Evolutionary conservation across 2,888 invertebrate species (phyloP), one percentile per base, ranked within the genome.

Genomic region (Philhelius pedissequus): DNA sequence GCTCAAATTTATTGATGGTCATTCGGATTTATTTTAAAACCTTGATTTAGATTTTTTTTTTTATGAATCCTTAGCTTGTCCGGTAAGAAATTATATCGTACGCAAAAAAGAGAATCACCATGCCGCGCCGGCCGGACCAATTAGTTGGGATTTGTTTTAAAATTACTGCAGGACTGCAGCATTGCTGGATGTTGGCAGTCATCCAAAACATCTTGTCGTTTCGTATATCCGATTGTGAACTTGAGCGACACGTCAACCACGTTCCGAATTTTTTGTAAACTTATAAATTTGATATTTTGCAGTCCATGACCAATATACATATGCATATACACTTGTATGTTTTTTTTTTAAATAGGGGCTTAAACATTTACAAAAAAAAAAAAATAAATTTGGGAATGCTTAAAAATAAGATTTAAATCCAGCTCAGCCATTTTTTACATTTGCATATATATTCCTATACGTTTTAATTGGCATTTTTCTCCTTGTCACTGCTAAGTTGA

Each of bases 101-200:
- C 15, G 4, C 27, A 32, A 56, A 45, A n/a, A 48, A 30, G 32
- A n/a, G 11, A 43, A 11, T 32, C 5, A 40, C 11, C 13, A 32
- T 25, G 40, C 52, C 48, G 5, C 68, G n/a, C n/a, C n/a, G n/a
- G n/a, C n/a, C n/a, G 54, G 56, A 70, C 77, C 70, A 77, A 77
- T 77, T 77, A 77, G 62, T 64, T 64, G 15, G 35, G 62, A 77
- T 64, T 77, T 70, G 62, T 45, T 69, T 77, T 62, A 56, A 52
- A 70, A 56, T 56, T 35, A 66, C 45, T 32, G 43, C 62, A 60
- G 15, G 32, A 25, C 18, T 64, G 64, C 32, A 30, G 48, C 22
- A 64, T 32, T 52, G 11, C 15, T 58, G 27, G 56, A 70, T 54
- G 54, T 54, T 77, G 77, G 76, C 69, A 52, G 32, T 27, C 38